Conservation (phyloP, 1,140 invertebrate species). For the Augochlora pura region DNA sequence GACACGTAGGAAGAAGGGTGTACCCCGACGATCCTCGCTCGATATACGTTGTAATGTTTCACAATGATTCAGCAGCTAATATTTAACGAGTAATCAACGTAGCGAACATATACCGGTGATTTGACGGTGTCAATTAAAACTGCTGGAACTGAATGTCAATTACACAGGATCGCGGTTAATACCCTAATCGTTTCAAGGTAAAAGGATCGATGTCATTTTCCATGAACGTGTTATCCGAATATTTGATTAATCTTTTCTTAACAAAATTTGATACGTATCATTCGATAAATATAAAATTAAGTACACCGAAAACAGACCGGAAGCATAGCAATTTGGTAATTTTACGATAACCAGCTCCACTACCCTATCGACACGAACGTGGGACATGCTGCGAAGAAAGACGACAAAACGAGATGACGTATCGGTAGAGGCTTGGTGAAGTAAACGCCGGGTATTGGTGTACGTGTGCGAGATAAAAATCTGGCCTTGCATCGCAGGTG, state of each 20-base stretch:
- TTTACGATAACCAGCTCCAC: no score
- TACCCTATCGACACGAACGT: constrained; percentile 17
- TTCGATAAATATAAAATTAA: no score
- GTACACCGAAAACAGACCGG: no score
- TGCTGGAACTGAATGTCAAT: neutral
- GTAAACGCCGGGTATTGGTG: constrained; percentile 56
- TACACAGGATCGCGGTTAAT: neutral
- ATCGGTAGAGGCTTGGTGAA: constrained; percentile 37
- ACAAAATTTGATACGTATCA: neutral
- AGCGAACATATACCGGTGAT: neutral
- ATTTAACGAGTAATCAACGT: neutral
- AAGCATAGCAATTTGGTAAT: no score
- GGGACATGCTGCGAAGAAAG: constrained; percentile 18
- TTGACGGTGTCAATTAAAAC: neutral
- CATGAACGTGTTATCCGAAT: neutral
- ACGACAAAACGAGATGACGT: constrained; percentile 17
- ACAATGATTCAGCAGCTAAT: neutral
- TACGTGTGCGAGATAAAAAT: constrained; percentile 63
- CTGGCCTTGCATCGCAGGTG: constrained; percentile 69
- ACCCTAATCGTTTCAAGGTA: neutral
- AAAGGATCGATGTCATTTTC: neutral
- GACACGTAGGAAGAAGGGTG: neutral
- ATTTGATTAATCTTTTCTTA: neutral
- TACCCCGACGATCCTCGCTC: neutral
- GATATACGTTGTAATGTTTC: neutral